A percentile compares a stretch with the other conserved stretches of the same genome.
phyloP scores from a whole-genome alignment of 2,888 invertebrate species.

The Serrognathus titanus region DNA sequence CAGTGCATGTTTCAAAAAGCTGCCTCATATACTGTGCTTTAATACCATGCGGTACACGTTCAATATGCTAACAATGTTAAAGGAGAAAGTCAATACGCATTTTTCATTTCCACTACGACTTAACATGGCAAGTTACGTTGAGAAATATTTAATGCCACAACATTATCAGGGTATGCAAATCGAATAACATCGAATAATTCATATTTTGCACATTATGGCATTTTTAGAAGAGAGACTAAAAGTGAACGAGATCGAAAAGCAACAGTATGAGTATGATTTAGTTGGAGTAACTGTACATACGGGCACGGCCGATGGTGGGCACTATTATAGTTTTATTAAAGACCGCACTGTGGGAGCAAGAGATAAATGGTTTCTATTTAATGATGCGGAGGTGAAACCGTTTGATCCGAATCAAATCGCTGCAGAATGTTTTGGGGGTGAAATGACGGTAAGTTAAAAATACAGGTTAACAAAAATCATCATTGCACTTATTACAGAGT shows the following conservation, averaged over 20 bases:
- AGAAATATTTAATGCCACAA: constrained; percentile 87
- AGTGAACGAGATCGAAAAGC: constrained; percentile 50
- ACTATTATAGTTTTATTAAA: constrained; percentile 93
- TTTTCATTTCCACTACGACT: constrained; percentile 91
- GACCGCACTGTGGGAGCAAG: constrained; percentile 71
- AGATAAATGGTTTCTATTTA: constrained; percentile 91
- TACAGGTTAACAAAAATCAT: too few species aligned
- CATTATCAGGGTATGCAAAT: constrained; percentile 68
- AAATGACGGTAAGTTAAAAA: constrained; percentile 77
- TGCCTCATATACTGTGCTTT: constrained; percentile 90
- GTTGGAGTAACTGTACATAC: constrained; percentile 93
- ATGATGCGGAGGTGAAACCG: constrained; percentile 90
- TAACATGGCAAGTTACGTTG: constrained; percentile 94
- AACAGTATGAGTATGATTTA: constrained; percentile 68
- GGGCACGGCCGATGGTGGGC: constrained; percentile 96
- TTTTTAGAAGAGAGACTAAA: constrained; percentile 62
- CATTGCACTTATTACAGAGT: constrained; percentile 58
- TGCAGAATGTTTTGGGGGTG: constrained; percentile 94
- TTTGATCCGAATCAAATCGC: constrained; percentile 94
- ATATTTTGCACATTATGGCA: neutral
- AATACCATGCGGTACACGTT: constrained; percentile 97
- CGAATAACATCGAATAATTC: neutral
- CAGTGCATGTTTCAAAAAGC: constrained; percentile 88
- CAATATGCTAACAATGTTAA: constrained; percentile 96
- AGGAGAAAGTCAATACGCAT: constrained; percentile 96